A percentile compares a stretch with the other conserved stretches of the same genome.
These are phyloP conservation scores for Pseudomugil gertrudae DNA, from an alignment of 2,797 vertebrate genomes.

Conservation along the genomic window DNA sequence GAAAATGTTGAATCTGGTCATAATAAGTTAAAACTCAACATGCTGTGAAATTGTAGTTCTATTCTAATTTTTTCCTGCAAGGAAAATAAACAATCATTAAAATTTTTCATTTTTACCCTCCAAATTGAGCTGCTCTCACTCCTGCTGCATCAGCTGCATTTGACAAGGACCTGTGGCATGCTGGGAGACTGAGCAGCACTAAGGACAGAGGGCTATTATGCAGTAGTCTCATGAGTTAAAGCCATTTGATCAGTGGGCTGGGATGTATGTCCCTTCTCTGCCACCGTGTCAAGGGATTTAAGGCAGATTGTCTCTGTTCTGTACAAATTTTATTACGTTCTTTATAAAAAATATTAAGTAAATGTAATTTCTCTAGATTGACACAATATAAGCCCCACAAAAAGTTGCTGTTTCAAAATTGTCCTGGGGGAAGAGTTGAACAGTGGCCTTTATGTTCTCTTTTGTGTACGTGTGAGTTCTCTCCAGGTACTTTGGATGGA, in stretches of 20 bases:
- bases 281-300: conserved; percentile 1
- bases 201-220: conserved; percentile 37
- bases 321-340: too few species aligned
- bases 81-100: conserved; percentile 47
- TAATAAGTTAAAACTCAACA: conserved; percentile 25
- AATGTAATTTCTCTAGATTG: too few species aligned
- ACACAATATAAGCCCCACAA: too few species aligned
- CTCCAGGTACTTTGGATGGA: too few species aligned
- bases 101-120: conserved; percentile 27
- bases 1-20: conserved; percentile 13
- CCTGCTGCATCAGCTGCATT: conserved; percentile 25
- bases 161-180: conserved; percentile 36
- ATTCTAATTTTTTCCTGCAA: conserved; percentile 29
- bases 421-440: too few species aligned
- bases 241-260: conserved; percentile 65
- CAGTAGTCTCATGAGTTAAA: conserved; percentile 70
- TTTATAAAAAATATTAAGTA: too few species aligned
- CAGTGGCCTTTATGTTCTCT: too few species aligned
- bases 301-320: too few species aligned
- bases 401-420: too few species aligned
- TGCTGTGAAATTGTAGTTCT: conserved; percentile 25
- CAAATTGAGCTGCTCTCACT: conserved; percentile 33
- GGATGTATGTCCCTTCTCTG: conserved; percentile 50
- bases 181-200: conserved; percentile 47
- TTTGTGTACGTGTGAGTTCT: too few species aligned